Conservation (phyloP, 53 echinoderm and acorn worm species). For the Actinopyga echinites region DNA sequence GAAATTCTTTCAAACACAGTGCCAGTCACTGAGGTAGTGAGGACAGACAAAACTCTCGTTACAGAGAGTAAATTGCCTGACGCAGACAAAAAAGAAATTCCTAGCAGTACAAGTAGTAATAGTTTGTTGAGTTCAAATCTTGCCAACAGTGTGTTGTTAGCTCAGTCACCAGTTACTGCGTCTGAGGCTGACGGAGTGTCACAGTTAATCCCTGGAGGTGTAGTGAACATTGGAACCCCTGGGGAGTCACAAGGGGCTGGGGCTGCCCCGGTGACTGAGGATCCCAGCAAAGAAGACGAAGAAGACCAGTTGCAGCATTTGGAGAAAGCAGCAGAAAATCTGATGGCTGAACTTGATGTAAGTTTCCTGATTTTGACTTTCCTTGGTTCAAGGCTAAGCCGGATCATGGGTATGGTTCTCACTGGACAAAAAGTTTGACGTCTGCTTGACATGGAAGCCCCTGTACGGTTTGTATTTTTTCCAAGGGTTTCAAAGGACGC, state of each 20-base stretch:
- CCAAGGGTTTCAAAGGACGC: too few species aligned
- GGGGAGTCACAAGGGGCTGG: conserved; percentile 36
- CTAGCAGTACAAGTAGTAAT: not conserved
- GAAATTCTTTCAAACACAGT: not conserved
- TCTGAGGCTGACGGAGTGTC: conserved; percentile 45
- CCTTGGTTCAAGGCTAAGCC: not conserved
- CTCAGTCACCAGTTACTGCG: not conserved
- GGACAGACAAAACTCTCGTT: not conserved
- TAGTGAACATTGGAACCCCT: conserved; percentile 33
- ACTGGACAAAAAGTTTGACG: too few species aligned
- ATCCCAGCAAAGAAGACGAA: conserved; percentile 64
- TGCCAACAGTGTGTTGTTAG: conserved; percentile 20
- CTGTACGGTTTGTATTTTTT: too few species aligned
- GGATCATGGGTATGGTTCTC: too few species aligned
- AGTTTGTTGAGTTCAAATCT: conserved; percentile 30
- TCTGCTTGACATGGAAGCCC: too few species aligned
- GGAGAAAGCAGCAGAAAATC: conserved; percentile 89
- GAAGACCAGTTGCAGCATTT: conserved; percentile 84
- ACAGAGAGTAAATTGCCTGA: not conserved
- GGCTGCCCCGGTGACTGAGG: not conserved
- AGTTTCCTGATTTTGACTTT: not conserved
- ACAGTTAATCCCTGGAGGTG: conserved; percentile 64
- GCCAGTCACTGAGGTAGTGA: not conserved
- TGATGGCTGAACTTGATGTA: conserved; percentile 77
- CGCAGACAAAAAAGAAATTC: conserved; percentile 1